Evolutionary conservation across 2,888 invertebrate genomes (phyloP).

Genomic region (Linnaemya vulpina): DNA sequence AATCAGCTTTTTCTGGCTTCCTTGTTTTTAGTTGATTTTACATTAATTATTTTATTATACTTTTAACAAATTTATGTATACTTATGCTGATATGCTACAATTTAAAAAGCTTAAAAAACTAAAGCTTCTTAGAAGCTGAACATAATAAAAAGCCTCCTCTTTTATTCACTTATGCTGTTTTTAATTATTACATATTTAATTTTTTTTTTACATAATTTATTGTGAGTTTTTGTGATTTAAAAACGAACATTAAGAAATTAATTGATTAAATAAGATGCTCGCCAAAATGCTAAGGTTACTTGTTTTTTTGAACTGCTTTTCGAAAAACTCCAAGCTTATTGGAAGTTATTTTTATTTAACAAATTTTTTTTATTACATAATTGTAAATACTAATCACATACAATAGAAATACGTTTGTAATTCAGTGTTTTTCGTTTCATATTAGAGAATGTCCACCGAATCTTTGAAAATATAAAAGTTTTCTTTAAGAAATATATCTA

Average conservation of each 20-base stretch:
- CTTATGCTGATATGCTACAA: conserved; percentile 71
- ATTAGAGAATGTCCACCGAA: too few relatives aligned
- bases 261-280: conserved; percentile 11
- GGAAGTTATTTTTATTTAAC: too few relatives aligned
- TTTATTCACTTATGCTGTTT: conserved; percentile 50
- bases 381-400: too few relatives aligned
- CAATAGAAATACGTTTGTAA: too few relatives aligned
- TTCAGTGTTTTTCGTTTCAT: too few relatives aligned
- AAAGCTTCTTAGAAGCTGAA: conserved; percentile 72
- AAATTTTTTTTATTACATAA: too few relatives aligned
- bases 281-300: neutral
- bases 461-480: too few relatives aligned
- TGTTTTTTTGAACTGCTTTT: too few relatives aligned
- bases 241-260: conserved; percentile 25
- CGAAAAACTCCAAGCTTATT: neutral
- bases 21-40: conserved; percentile 25
- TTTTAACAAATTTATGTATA: conserved; percentile 65
- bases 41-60: conserved; percentile 17
- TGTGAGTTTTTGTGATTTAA: conserved; percentile 21
- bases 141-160: conserved; percentile 71
- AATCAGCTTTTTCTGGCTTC: conserved; percentile 27
- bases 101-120: conserved; percentile 72
- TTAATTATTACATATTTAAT: conserved; percentile 6
- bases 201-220: conserved; percentile 36
- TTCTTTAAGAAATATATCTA: too few relatives aligned